Base-by-base conservation (phyloP, 2,888 invertebrate genomes). In the Ametastegia equiseti region DNA sequence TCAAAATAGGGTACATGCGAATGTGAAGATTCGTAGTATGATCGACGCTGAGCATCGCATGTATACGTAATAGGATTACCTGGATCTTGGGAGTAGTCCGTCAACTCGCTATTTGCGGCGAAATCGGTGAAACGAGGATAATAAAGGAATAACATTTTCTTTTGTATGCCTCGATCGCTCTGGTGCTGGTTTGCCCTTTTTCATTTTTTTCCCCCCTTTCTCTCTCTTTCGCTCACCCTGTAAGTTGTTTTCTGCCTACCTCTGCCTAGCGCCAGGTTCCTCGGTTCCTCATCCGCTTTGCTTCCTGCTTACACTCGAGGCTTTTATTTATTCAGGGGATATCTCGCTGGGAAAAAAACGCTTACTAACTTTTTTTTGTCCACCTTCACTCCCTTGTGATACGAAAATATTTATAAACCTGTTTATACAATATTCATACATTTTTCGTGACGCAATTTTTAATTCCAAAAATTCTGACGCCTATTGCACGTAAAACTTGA, bases 291-390 rank as follows among this genome's bases (percentile, higher is more conserved):
- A 75, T 75, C 75, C 75, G 75, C 71, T 67, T 67, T 67, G 67
- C 67, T 71, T 71, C 71, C 71, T 71, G 71, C 71, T 71, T 71
- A 71, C 45, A 75, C 75, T 36, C 75, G 54, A 54, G 54, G 75
- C 50, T 75, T 75, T 75, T 75, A 75, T 75, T 75, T 75, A 75
- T 75, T 75, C 75, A 75, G 54, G 50, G 75, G 75, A 75, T 75
- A 75, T 75, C 75, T 75, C 36, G 33, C 75, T 75, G 50, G 36
- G 54, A 75, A 75, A 54, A 65, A 75, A 75, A 30, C 75, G 54
- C 75, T 75, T 54, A 33, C 75, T 36, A 50, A 54, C 50, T 75
- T 75, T 75, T 19, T 36, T 11, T 15, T 36, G 33, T 75, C 54
- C 9, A 30, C 36, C 33, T 54, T 23, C 19, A 13, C 36, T 75